Evolutionary conservation across 2,888 invertebrate genomes (phyloP), one percentile per base, ranked within the genome.

Genomic region (Drosophila parthenogenetica): DNA sequence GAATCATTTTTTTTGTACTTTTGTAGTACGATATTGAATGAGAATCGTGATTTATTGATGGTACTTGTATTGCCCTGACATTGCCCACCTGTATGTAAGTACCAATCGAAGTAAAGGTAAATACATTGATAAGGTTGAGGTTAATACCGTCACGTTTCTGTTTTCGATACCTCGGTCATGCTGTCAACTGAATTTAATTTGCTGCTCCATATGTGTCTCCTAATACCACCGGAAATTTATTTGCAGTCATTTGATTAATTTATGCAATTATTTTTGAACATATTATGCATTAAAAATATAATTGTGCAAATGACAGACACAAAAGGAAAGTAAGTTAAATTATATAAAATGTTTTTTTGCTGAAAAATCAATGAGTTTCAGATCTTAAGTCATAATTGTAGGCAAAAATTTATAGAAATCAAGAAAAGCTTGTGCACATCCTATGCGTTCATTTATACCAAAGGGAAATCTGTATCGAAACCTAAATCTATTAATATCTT

Each of bases 91-190:
- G n/a, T 29, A 8, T 35, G n/a, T 32, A 40, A 55, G 49, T 45
- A 39, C 25, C n/a, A 10, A 4, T 49, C 4, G 16, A 22, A 25
- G 13, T 22, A 19, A 17, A 55, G 37, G 55, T 55, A 55, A 55
- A 55, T 45, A 55, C 55, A 16, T 37, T 55, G 22, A 22, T 45
- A 22, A 50, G 29, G n/a, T 42, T 51, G 43, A 40, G 25, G 49
- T 40, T 74, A 53, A 71, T 50, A 37, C 42, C 53, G 64, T 53
- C 78, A 77, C 78, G 78, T 65, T 62, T 64, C 69, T 59, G 73
- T 57, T 63, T 57, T 48, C 40, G 42, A 19, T 55, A 50, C 45
- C 14, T 8, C 1, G 5, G 22, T 50, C 53, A 14, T 35, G 58
- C 53, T 61, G 77, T 19, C 54, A 55, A 42, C 49, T 39, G 35